Evolutionary conservation across 2,888 invertebrate genomes (phyloP).

Genomic region (Sclerodermus sp.): DNA sequence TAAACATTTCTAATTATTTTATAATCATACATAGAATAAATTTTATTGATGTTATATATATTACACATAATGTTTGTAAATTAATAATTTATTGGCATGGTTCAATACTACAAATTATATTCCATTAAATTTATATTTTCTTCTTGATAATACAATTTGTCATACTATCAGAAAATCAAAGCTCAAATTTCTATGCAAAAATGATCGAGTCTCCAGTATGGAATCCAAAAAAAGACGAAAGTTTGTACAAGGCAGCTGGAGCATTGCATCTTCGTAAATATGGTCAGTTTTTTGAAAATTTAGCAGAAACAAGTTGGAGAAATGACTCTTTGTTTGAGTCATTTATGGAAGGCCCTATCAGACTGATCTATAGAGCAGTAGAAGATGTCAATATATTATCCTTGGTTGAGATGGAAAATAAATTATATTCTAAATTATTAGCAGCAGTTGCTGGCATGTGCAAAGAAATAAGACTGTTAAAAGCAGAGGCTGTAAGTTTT

Average conservation of each 20-base stretch:
- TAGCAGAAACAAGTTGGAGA: constrained; percentile 44
- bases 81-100: too few species aligned
- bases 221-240: constrained; percentile 46
- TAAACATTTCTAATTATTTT: too few species aligned
- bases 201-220: constrained; percentile 51
- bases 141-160: too few species aligned
- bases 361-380: constrained; percentile 57
- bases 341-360: constrained; percentile 48
- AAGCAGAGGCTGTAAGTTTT: constrained; percentile 67
- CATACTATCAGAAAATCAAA: too few species aligned
- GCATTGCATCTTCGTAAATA: constrained; percentile 61
- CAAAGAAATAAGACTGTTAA: constrained; percentile 72
- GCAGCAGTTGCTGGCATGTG: constrained; percentile 79
- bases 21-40: too few species aligned
- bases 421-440: constrained; percentile 76
- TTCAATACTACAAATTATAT: too few species aligned
- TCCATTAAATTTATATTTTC: too few species aligned
- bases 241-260: constrained; percentile 58
- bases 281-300: constrained; percentile 60
- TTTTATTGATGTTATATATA: too few species aligned
- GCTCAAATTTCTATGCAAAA: constrained; percentile 7
- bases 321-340: constrained; percentile 38
- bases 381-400: constrained; percentile 71
- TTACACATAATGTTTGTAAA: too few species aligned
- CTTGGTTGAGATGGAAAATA: constrained; percentile 81